Conservation (phyloP, 2,113 vertebrate species). For the Aphyosemion australe region DNA sequence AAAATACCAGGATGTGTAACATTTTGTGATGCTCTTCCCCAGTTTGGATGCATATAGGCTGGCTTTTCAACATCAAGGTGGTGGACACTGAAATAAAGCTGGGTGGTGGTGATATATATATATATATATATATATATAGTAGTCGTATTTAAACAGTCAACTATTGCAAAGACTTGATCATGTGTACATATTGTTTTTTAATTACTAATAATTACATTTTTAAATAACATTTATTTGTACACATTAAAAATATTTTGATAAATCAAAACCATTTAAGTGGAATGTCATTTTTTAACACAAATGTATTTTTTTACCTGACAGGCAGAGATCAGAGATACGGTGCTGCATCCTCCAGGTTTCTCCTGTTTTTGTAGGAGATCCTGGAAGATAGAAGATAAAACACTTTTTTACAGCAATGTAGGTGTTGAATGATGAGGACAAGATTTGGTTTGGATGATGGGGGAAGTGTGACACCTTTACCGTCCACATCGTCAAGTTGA, state of each 20-base stretch:
- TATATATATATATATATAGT: not conserved
- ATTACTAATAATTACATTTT: constrained; percentile 5
- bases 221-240: not conserved
- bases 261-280: not conserved
- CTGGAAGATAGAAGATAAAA: too few species aligned
- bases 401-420: too few species aligned
- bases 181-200: not conserved
- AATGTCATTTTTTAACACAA: not conserved
- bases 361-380: too few species aligned
- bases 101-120: too few species aligned
- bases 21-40: constrained; percentile 78
- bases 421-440: too few species aligned
- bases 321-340: too few species aligned
- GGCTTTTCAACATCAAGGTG: not conserved
- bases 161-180: constrained; percentile 6
- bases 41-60: not conserved
- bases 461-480: constrained; percentile 12
- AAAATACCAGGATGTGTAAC: constrained; percentile 82
- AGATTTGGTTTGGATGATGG: too few species aligned
- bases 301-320: not conserved
- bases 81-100: constrained; percentile 4
- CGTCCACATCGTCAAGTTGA: constrained; percentile 9
- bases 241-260: constrained; percentile 31
- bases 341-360: too few species aligned
- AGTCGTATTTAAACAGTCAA: not conserved